Conservation (phyloP, 2,888 invertebrate genomes). For the Podabrus alpinus region DNA sequence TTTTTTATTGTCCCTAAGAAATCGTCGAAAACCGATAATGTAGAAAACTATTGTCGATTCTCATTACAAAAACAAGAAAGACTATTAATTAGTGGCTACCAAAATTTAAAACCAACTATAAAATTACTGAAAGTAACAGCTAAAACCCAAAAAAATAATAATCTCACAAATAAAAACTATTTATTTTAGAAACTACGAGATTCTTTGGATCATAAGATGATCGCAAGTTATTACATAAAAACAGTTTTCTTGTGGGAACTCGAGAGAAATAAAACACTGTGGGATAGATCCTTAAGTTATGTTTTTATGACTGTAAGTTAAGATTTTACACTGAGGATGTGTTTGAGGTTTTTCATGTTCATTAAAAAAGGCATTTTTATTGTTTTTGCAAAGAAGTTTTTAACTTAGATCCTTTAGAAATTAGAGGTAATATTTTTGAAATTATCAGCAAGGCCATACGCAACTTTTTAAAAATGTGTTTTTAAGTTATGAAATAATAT, state of each 20-base stretch:
- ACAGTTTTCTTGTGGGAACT: slow-evolving; percentile 54
- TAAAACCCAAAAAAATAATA: not conserved
- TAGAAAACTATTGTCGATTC: slow-evolving; percentile 48
- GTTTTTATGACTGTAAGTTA: slow-evolving; percentile 46
- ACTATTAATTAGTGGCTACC: slow-evolving; percentile 40
- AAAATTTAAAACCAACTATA: slow-evolving; percentile 46
- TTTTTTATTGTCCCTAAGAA: slow-evolving; percentile 47
- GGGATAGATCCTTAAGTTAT: slow-evolving; percentile 40
- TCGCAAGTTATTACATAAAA: slow-evolving; percentile 58
- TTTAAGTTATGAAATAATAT: no score
- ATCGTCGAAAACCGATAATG: slow-evolving; percentile 27
- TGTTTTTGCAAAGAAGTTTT: no score
- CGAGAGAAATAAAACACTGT: slow-evolving; percentile 36
- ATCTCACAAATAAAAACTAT: not conserved
- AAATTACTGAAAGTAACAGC: slow-evolving; percentile 46
- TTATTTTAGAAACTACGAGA: slow-evolving; percentile 54
- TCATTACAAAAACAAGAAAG: slow-evolving; percentile 55
- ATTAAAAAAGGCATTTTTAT: no score
- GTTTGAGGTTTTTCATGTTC: no score
- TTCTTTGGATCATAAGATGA: slow-evolving; percentile 41
- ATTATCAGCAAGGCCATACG: no score
- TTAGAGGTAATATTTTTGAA: no score
- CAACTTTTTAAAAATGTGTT: no score
- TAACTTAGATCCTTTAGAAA: no score
- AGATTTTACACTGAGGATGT: no score